Conservation (phyloP, 2,797 vertebrate species). For the Takifugu rubripes region DNA sequence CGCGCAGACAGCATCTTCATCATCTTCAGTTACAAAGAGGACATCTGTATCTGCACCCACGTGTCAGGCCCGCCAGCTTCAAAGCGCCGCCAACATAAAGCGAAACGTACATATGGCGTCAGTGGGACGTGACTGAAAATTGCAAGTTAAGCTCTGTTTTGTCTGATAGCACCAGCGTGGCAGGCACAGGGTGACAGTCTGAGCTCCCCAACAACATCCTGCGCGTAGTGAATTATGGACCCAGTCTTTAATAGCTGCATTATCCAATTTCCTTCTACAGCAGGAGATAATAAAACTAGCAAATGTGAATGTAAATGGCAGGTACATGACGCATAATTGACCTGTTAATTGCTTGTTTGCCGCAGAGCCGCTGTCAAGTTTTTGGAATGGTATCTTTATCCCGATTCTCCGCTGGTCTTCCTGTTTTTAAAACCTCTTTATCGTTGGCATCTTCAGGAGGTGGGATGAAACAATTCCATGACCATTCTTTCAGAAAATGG, state of each 20-base stretch:
- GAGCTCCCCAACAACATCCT: conserved; percentile 8
- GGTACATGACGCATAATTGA: conserved; percentile 45
- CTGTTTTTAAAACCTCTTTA: conserved; percentile 10
- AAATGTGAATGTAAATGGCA: conserved; percentile 48
- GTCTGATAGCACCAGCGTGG: conserved; percentile 21
- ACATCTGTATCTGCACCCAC: conserved; percentile 49
- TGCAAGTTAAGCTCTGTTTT: conserved; percentile 21
- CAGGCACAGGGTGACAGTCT: conserved; percentile 13
- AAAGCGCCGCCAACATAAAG: conserved; percentile 9
- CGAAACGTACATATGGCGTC: conserved; percentile 14
- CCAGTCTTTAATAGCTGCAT: conserved; percentile 28
- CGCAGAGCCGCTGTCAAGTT: conserved; percentile 25
- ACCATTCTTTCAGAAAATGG: conserved; percentile 62
- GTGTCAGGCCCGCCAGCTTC: conserved; percentile 29
- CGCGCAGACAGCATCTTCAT: conserved; percentile 45
- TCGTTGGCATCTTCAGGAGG: conserved; percentile 44
- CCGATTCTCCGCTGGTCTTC: conserved; percentile 23
- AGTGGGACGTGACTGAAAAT: conserved; percentile 14
- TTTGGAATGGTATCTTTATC: conserved; percentile 32
- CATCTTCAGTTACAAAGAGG: conserved; percentile 53
- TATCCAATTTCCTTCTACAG: conserved; percentile 39
- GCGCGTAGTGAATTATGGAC: conserved; percentile 35
- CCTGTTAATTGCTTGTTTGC: conserved; percentile 63
- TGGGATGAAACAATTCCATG: conserved; percentile 54
- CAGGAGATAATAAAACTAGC: conserved; percentile 44